Percentiles rank a stretch among this genome's conserved stretches.
Conservation (phyloP, 2,888 invertebrate genomes). For the Pachymerium ferrugineum region DNA sequence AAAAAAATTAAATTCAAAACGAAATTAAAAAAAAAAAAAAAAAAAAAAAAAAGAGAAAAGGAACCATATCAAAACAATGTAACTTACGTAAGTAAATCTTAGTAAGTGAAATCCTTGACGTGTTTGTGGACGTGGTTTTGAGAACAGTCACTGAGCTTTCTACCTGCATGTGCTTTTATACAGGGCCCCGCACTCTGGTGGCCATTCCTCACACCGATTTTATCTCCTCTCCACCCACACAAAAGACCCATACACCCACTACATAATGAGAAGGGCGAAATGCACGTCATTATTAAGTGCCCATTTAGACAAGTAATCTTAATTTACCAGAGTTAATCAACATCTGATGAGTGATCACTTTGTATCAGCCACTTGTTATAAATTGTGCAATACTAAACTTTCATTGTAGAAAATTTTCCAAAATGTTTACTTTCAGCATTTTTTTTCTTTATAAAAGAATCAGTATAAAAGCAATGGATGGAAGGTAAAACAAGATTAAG, state of each 20-base stretch:
- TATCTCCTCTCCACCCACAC: not conserved
- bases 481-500: constrained; percentile 6
- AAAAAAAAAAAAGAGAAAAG: not conserved
- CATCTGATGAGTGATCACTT: too few species aligned
- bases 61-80: too few species aligned
- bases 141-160: constrained; percentile 1
- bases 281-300: not conserved
- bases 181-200: constrained; percentile 27
- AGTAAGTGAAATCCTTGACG: constrained; percentile 17
- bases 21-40: too few species aligned
- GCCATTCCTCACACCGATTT: not conserved
- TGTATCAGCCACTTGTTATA: too few species aligned
- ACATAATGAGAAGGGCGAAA: not conserved
- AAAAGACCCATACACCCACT: not conserved
- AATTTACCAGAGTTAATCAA: too few species aligned
- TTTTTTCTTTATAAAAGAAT: too few species aligned
- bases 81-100: not conserved
- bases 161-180: constrained; percentile 20
- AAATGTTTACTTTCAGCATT: too few species aligned
- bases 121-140: constrained; percentile 11
- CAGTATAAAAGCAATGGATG: not conserved
- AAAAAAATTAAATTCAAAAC: too few species aligned
- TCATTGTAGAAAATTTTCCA: too few species aligned
- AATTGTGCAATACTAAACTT: too few species aligned
- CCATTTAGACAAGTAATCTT: too few species aligned